Evolutionary conservation across 2,113 vertebrate genomes (phyloP).

Genomic region (Triplophysa rosa): DNA sequence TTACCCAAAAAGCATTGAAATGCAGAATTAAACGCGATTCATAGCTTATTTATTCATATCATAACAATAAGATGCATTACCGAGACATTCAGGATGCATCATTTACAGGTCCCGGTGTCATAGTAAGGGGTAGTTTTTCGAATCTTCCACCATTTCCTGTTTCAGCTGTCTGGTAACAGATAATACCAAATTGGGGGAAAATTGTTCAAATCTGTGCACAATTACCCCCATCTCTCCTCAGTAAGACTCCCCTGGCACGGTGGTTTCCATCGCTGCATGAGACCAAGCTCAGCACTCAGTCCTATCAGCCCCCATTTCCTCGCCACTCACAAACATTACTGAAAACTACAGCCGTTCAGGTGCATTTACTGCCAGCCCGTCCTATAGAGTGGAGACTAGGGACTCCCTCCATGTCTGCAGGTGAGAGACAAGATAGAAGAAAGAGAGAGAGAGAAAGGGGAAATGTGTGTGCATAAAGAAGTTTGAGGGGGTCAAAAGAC

Average conservation of each 20-base stretch:
- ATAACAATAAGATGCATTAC: neutral
- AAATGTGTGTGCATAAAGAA: neutral
- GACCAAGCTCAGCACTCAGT: constrained; percentile 50
- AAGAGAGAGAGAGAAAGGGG: neutral
- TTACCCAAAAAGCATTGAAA: constrained; percentile 2
- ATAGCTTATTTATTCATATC: neutral
- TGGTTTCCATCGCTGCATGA: constrained; percentile 52
- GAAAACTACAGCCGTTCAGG: constrained; percentile 48
- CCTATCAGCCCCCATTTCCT: constrained; percentile 60
- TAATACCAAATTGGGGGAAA: constrained; percentile 40
- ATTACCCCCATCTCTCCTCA: constrained; percentile 53
- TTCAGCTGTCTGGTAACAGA: constrained; percentile 45
- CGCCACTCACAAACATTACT: constrained; percentile 47
- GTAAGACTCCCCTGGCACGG: constrained; percentile 37
- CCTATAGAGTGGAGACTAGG: constrained; percentile 21
- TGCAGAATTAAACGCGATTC: neutral
- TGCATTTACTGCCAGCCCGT: constrained; percentile 34
- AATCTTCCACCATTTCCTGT: constrained; percentile 31
- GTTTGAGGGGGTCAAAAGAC: constrained; percentile 14
- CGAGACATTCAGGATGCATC: neutral
- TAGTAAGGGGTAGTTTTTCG: neutral
- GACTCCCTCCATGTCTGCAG: neutral
- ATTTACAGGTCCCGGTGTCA: constrained; percentile 21
- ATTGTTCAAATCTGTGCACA: constrained; percentile 48
- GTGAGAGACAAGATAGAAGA: neutral